Evolutionary conservation across 1,140 invertebrate species (phyloP), one percentile per base, ranked within the genome.

Genomic region (Drepana arcuata): DNA sequence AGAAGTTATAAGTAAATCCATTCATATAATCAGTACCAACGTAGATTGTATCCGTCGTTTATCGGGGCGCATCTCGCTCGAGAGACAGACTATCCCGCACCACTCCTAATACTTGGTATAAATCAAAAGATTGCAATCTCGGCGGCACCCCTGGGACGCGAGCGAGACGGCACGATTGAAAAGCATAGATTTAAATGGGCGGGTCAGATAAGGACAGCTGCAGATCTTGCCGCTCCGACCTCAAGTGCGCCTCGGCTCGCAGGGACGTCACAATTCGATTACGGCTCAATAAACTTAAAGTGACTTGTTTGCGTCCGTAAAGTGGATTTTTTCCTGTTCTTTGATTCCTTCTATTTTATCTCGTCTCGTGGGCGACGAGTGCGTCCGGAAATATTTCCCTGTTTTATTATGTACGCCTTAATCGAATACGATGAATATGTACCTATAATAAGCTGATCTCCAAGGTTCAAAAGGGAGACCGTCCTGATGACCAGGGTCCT

Each of bases 111-210:
- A 82, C 74, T 82, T 75, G 78, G 73, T 78, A 82, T 82, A 82
- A 82, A 82, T 82, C 78, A 82, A 79, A 81, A 82, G 78, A 82
- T 82, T 78, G 74, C 75, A 77, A 82, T 82, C 77, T 77, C 69
- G 56, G 55, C 61, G 62, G 72, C 72, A 74, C 74, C 73, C 78
- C 67, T 71, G 74, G 73, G 74, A 78, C 49, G 58, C 64, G 69
- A 82, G 73, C 55, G 78, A 82, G 78, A 82, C 54, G 71, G 71
- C 71, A 78, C 62, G 70, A 82, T 82, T 82, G 77, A 82, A 79
- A 72, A 77, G 77, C 77, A 82, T 82, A 82, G 74, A 82, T 74
- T 82, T 82, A 82, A 82, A 82, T 78, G 62, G 66, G 49, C 61
- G 67, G 62, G 71, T 70, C 56, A 73, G 78, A 78, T 79, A 81